These are phyloP conservation scores for Synanthedon vespiformis DNA, from an alignment of 2,888 invertebrate species.

Conservation along the genomic window DNA sequence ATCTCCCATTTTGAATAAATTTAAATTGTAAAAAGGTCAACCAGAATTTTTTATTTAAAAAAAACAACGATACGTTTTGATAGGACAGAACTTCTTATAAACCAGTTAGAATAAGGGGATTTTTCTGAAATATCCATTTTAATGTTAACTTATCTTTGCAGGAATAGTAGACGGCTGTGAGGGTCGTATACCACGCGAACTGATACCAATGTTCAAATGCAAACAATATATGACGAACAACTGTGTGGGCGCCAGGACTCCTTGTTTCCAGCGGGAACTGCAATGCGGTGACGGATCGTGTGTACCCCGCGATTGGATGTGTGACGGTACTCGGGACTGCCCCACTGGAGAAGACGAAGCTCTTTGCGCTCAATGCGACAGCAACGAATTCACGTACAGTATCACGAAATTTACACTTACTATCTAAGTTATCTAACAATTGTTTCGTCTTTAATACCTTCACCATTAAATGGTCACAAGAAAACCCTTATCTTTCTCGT, in stretches of 20 bases:
- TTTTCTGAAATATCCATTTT: no score
- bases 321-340: constrained; percentile 74
- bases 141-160: constrained; percentile 17
- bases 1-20: no score
- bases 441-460: background rate
- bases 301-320: constrained; percentile 73
- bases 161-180: constrained; percentile 74
- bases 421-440: background rate
- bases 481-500: no score
- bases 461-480: no score
- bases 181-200: constrained; percentile 67
- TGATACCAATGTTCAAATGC: constrained; percentile 72
- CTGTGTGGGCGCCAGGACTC: constrained; percentile 61
- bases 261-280: constrained; percentile 68
- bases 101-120: no score
- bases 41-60: no score
- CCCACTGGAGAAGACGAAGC: constrained; percentile 73
- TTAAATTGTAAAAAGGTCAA: no score
- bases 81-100: no score
- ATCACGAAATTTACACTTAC: background rate
- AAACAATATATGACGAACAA: constrained; percentile 70
- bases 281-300: constrained; percentile 71
- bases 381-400: constrained; percentile 44
- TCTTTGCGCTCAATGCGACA: constrained; percentile 51
- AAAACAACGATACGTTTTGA: no score